These are phyloP conservation scores for Promerops cafer DNA, from an alignment of 2,113 vertebrate species.

Conservation along the genomic window DNA sequence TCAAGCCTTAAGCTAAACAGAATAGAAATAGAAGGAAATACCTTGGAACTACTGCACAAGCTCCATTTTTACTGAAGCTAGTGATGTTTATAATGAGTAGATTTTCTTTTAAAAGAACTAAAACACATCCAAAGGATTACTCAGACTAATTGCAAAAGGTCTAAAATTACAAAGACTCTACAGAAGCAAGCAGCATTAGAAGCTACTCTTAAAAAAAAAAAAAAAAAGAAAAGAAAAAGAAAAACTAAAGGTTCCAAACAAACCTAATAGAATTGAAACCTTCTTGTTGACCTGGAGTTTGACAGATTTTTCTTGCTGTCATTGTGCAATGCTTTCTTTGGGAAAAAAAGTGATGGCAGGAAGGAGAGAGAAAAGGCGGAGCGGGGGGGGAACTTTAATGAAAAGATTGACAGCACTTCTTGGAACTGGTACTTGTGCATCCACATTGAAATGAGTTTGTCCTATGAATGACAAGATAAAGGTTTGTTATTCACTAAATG, in stretches of 20 bases:
- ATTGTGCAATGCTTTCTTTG: background rate
- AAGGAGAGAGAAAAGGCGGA: background rate
- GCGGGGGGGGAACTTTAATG: background rate
- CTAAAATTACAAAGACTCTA: background rate
- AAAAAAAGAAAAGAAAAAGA: too few species aligned
- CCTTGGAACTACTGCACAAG: background rate
- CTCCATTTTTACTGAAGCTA: background rate
- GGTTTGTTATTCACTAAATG: background rate
- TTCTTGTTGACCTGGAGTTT: background rate
- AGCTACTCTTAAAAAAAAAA: background rate
- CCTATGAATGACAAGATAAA: background rate
- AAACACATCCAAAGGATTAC: background rate
- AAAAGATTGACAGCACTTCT: constrained; percentile 1
- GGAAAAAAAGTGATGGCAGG: background rate
- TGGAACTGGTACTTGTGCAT: background rate
- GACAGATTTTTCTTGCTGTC: background rate
- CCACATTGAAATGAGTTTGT: background rate
- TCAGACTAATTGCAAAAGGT: background rate
- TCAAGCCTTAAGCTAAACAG: background rate
- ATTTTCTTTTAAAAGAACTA: background rate
- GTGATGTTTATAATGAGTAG: background rate
- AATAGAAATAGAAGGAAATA: background rate
- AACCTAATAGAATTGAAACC: background rate
- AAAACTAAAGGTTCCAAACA: background rate
- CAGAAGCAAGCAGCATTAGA: background rate